These are phyloP conservation scores for Agrotis clavis DNA, from an alignment of 2,888 invertebrate genomes.

Conservation along the genomic window DNA sequence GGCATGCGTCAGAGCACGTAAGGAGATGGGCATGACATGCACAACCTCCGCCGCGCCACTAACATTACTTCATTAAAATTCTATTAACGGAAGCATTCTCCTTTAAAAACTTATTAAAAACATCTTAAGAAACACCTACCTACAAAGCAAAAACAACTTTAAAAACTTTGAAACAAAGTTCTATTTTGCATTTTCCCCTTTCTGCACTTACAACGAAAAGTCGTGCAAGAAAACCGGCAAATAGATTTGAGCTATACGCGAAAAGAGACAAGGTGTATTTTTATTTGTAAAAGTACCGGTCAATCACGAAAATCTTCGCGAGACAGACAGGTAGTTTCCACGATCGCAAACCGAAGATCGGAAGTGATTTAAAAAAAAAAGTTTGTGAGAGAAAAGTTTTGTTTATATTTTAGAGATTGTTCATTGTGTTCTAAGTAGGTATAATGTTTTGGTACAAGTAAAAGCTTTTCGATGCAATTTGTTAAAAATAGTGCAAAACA, in stretches of 20 bases:
- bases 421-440: conserved; percentile 56
- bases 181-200: conserved; percentile 35
- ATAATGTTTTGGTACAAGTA: conserved; percentile 37
- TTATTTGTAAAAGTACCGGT: conserved; percentile 58
- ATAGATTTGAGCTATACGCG: conserved; percentile 56
- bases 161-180: neutral
- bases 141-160: conserved; percentile 62
- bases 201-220: conserved; percentile 4
- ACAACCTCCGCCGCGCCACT: conserved; percentile 81
- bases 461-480: conserved; percentile 54
- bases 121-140: conserved; percentile 41
- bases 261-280: conserved; percentile 57
- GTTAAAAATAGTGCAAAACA: conserved; percentile 23
- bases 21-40: conserved; percentile 90
- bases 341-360: conserved; percentile 80
- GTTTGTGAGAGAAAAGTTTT: conserved; percentile 67
- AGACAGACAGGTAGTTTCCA: conserved; percentile 79
- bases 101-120: conserved; percentile 66
- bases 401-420: conserved; percentile 46
- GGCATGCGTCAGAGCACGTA: conserved; percentile 84
- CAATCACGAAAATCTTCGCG: conserved; percentile 75
- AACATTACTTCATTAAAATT: conserved; percentile 91
- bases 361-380: conserved; percentile 81
- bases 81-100: conserved; percentile 91
- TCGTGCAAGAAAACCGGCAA: neutral